These are phyloP conservation scores for Microcebus ravelobensis DNA, from an alignment of 2,113 vertebrate species.

Conservation along the genomic window DNA sequence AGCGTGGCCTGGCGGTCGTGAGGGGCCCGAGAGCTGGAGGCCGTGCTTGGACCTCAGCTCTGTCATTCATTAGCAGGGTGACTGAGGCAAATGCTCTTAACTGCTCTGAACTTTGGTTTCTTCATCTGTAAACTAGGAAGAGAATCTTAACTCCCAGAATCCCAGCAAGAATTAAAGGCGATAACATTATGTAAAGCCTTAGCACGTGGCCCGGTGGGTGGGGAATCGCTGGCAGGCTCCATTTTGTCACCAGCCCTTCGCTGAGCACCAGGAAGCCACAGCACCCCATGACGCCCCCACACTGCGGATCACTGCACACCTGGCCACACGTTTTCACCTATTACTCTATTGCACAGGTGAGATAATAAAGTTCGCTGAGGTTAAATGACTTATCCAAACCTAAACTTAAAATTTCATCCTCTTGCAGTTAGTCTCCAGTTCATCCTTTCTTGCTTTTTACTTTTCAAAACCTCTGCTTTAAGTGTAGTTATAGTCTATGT, in stretches of 20 bases:
- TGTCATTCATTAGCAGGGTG: slow-evolving; percentile 49
- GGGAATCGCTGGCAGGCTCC: background rate
- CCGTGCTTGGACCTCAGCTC: slow-evolving; percentile 48
- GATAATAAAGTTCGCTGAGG: background rate
- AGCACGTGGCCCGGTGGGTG: background rate
- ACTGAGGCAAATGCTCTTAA: slow-evolving; percentile 50
- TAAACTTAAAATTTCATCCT: background rate
- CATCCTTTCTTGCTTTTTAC: background rate
- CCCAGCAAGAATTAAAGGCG: background rate
- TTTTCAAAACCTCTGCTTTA: background rate
- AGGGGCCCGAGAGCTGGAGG: background rate
- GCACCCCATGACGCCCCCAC: background rate
- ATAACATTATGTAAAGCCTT: background rate
- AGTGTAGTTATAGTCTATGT: background rate
- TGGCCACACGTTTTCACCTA: too few species aligned
- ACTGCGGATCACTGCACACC: too few species aligned
- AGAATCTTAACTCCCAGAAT: background rate
- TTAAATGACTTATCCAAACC: background rate
- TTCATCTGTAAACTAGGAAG: slow-evolving; percentile 28
- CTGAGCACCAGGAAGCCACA: background rate
- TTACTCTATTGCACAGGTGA: background rate
- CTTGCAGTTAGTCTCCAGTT: background rate
- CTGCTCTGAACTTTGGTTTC: slow-evolving; percentile 54
- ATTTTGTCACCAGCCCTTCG: background rate
- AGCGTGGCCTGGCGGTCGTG: background rate